Percentiles rank a stretch among this genome's conserved stretches.
Evolutionary conservation across 2,113 vertebrate genomes (phyloP).

Genomic region (Tylochromis polylepis): DNA sequence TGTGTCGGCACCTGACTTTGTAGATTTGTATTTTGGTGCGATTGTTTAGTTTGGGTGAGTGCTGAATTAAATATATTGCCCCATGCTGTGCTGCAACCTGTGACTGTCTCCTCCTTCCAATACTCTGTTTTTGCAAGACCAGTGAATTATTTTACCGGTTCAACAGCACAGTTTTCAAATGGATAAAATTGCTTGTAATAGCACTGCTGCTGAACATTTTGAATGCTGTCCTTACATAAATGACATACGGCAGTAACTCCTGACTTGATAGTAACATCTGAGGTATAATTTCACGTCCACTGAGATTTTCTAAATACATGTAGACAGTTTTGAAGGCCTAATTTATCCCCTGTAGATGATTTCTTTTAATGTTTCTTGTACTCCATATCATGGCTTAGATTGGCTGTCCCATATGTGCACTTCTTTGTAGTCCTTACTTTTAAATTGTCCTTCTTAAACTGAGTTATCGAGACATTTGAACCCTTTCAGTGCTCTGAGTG

Average conservation of each 20-base stretch:
- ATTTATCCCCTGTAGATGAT: not conserved
- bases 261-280: not conserved
- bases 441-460: not conserved
- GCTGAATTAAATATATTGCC: not conserved
- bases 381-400: not conserved
- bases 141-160: not conserved
- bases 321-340: not conserved
- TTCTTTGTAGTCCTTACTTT: not conserved
- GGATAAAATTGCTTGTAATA: not conserved
- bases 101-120: not conserved
- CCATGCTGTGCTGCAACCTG: not conserved
- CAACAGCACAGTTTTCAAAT: rapidly evolving
- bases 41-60: not conserved
- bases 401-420: not conserved
- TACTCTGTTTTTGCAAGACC: not conserved
- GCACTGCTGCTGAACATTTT: not conserved
- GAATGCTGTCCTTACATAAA: not conserved
- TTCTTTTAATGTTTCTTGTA: not conserved
- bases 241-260: not conserved
- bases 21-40: not conserved
- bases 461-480: not conserved
- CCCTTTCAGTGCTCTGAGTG: not conserved
- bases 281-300: not conserved
- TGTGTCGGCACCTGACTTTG: not conserved
- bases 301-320: not conserved